A percentile compares a stretch with the other conserved stretches of the same genome.
phyloP scores from a whole-genome alignment of 2,888 invertebrate species.

The Tenthredo distinguenda region DNA sequence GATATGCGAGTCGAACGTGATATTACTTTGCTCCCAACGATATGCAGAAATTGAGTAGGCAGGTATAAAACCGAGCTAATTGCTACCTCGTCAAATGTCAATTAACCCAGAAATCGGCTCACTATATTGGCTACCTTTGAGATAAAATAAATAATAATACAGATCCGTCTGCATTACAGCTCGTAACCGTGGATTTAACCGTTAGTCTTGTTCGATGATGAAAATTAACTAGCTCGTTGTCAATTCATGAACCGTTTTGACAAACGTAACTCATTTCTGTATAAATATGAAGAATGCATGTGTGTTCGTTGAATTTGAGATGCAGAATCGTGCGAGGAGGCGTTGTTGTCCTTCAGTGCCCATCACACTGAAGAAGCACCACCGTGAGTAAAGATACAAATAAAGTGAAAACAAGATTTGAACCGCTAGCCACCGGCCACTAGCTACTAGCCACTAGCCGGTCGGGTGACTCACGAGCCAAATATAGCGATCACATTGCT shows the following conservation, averaged over 20 bases:
- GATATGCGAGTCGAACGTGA: neutral
- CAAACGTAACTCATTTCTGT: neutral
- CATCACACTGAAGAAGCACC: constrained; percentile 20
- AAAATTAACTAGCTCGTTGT: constrained; percentile 24
- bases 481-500: constrained; percentile 63
- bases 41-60: neutral
- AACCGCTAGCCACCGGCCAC: constrained; percentile 40
- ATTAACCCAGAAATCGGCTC: constrained; percentile 1
- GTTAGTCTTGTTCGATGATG: constrained; percentile 36
- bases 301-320: neutral
- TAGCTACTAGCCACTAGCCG: constrained; percentile 39
- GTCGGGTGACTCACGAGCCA: constrained; percentile 64
- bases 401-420: constrained; percentile 38
- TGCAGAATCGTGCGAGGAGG: neutral
- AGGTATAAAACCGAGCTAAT: neutral
- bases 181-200: neutral
- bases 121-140: neutral
- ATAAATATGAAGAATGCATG: neutral
- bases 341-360: neutral
- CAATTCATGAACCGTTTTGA: constrained; percentile 12
- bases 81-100: constrained; percentile 21
- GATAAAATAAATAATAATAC: constrained; percentile 3
- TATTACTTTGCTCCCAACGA: neutral
- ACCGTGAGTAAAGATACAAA: constrained; percentile 30
- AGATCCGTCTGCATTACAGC: neutral